Conservation (phyloP, 2,888 invertebrate genomes). For the Mythimna pallens region DNA sequence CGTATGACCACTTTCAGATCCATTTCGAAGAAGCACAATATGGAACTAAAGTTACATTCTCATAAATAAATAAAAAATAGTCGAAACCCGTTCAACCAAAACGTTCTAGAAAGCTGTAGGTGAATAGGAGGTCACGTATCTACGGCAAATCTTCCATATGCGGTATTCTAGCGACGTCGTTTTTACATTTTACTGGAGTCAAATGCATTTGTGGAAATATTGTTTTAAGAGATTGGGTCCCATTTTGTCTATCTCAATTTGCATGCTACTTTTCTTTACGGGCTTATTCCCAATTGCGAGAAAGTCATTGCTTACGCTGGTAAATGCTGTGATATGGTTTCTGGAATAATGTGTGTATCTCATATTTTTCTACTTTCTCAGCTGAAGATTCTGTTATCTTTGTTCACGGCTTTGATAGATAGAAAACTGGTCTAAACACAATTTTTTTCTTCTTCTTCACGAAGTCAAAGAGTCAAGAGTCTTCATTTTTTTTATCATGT, state of each 20-base stretch:
- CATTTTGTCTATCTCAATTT: conserved; percentile 54
- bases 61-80: conserved; percentile 58
- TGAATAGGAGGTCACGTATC: conserved; percentile 61
- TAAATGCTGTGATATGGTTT: conserved; percentile 2
- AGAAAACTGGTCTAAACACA: not conserved
- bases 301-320: conserved; percentile 18
- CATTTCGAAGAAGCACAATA: conserved; percentile 33
- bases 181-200: conserved; percentile 64
- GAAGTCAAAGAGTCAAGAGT: not conserved
- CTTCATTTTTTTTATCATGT: not conserved
- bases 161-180: conserved; percentile 62
- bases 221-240: conserved; percentile 61
- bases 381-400: not conserved
- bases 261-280: conserved; percentile 42
- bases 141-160: conserved; percentile 64
- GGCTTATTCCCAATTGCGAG: conserved; percentile 15
- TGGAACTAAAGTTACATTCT: conserved; percentile 32
- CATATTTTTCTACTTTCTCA: not conserved
- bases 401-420: not conserved
- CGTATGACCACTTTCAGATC: conserved; percentile 35
- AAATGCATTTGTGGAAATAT: conserved; percentile 63
- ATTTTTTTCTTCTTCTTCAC: not conserved
- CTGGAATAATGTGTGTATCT: not conserved
- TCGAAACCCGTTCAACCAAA: conserved; percentile 46
- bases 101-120: conserved; percentile 51